Percentiles rank a stretch among this genome's conserved stretches.
Evolutionary conservation across 2,113 vertebrate species (phyloP).

Genomic region (Rhinolophus sinicus): DNA sequence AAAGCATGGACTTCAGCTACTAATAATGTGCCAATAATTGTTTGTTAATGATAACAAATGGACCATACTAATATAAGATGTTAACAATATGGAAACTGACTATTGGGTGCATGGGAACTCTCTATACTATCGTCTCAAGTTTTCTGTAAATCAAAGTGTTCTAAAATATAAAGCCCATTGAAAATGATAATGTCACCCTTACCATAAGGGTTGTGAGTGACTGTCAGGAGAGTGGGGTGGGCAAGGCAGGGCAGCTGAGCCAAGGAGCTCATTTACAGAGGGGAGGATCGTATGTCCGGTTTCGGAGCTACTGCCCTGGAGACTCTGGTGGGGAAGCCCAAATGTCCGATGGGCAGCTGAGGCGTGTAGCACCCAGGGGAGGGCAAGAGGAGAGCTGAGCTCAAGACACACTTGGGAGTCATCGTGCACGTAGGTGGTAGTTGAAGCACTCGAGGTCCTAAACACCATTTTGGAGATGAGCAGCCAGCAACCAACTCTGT

Average conservation of each 20-base stretch:
- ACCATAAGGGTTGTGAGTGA: background rate
- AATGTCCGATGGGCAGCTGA: background rate
- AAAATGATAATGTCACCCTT: background rate
- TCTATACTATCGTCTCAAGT: background rate
- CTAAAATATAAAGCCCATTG: background rate
- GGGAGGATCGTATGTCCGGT: background rate
- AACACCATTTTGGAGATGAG: conserved; percentile 64
- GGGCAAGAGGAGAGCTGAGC: conserved; percentile 3
- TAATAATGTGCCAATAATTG: background rate
- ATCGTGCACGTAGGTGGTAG: conserved; percentile 67
- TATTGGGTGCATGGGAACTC: background rate
- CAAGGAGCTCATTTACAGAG: background rate
- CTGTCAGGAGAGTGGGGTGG: background rate
- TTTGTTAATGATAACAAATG: background rate
- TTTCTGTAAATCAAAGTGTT: background rate
- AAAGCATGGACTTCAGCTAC: background rate
- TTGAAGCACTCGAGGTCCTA: conserved; percentile 76
- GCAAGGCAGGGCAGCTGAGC: background rate
- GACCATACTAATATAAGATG: background rate
- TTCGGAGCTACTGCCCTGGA: background rate
- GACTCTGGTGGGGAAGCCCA: background rate
- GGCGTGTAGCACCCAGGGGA: background rate
- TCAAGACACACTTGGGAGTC: conserved; percentile 66
- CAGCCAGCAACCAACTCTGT: conserved; percentile 13
- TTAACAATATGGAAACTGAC: background rate